phyloP scores from a whole-genome alignment of 2,113 vertebrate species.

The Phaetusa simplex region DNA sequence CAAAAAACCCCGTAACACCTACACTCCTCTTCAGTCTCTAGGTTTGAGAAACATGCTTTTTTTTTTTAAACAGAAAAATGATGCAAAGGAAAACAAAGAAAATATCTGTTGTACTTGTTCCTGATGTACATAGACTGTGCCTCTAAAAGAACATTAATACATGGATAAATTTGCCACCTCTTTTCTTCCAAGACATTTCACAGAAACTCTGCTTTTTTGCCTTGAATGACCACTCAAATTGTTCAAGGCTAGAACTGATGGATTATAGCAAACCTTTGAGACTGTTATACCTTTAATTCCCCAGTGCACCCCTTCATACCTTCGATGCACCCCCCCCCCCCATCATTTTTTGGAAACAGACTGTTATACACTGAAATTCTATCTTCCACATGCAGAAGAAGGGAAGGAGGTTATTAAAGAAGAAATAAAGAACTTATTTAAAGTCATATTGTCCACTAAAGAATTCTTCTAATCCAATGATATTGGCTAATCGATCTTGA shows the following conservation, averaged over 20 bases:
- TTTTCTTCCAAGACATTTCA: neutral
- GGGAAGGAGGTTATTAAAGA: neutral
- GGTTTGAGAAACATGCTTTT: neutral
- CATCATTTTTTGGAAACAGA: neutral
- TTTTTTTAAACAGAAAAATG: neutral
- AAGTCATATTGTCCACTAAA: neutral
- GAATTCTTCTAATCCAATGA: neutral
- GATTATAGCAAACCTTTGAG: neutral
- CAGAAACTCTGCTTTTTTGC: neutral
- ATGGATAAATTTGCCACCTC: neutral
- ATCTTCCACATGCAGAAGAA: neutral
- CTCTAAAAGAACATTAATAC: neutral
- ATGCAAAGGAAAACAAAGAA: neutral
- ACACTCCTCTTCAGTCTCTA: neutral
- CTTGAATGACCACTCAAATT: neutral
- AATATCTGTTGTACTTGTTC: neutral
- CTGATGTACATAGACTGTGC: neutral
- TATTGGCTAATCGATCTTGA: neutral
- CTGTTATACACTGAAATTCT: neutral
- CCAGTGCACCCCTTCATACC: neutral
- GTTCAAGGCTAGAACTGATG: neutral
- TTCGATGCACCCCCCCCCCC: neutral
- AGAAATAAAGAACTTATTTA: neutral
- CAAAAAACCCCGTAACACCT: fast-evolving
- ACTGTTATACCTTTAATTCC: neutral